Evolutionary conservation across 2,888 invertebrate genomes (phyloP).

Genomic region (Pristionchus fissidentatus): DNA sequence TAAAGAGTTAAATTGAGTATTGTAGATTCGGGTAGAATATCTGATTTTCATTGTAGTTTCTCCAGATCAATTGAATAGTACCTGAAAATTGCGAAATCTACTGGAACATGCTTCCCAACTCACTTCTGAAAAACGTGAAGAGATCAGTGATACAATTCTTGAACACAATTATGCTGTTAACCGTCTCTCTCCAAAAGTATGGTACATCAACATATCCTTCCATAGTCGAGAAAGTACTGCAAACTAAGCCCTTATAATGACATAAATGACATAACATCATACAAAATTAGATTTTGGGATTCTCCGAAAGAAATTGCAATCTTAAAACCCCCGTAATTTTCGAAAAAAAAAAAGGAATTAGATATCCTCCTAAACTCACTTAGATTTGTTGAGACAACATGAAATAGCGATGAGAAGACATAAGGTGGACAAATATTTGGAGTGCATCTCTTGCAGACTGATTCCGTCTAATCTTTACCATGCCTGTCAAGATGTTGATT

Average conservation of each 20-base stretch:
- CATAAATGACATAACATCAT: too few relatives aligned
- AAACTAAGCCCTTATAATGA: too few relatives aligned
- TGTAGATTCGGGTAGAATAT: neutral
- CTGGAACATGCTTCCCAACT: neutral
- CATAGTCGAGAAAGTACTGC: neutral
- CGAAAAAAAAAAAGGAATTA: too few relatives aligned
- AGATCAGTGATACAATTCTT: constrained; percentile 5
- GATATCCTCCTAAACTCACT: too few relatives aligned
- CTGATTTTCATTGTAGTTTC: constrained; percentile 9
- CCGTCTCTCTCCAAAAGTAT: neutral
- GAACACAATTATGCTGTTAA: neutral
- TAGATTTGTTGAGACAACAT: neutral
- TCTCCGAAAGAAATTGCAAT: too few relatives aligned
- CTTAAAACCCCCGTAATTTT: too few relatives aligned
- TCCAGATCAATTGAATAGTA: constrained; percentile 17
- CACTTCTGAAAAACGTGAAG: constrained; percentile 16
- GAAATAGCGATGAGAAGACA: neutral
- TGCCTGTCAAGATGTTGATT: neutral
- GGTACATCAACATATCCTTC: neutral
- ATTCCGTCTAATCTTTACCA: neutral
- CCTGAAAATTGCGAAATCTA: neutral
- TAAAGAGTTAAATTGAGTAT: too few relatives aligned
- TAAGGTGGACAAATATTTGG: neutral
- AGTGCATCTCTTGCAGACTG: neutral
- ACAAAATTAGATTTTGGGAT: too few relatives aligned